These are phyloP conservation scores for Tretioscincus oriximinensis DNA, from an alignment of 2,113 vertebrate species.

Conservation along the genomic window DNA sequence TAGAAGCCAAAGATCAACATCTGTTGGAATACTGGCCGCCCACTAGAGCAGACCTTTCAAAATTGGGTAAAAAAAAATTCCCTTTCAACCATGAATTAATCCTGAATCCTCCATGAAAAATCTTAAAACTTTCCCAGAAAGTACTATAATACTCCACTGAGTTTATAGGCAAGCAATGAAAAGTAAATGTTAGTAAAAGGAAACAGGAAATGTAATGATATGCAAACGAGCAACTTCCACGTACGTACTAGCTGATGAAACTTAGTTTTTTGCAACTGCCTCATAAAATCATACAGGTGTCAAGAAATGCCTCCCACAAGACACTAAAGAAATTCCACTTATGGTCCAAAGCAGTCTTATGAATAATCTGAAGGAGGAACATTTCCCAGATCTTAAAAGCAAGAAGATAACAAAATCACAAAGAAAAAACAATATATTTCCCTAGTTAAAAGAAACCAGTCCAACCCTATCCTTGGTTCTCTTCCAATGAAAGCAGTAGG, in stretches of 20 bases:
- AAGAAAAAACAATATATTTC: not conserved
- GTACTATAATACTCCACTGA: too few relatives aligned
- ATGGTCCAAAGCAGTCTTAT: not conserved
- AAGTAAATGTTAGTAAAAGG: not conserved
- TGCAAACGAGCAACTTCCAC: not conserved
- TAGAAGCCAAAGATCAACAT: too few relatives aligned
- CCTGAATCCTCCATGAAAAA: too few relatives aligned
- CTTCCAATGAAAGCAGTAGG: constrained; percentile 15
- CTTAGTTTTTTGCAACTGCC: not conserved
- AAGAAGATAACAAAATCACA: constrained; percentile 9
- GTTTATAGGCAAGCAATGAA: not conserved
- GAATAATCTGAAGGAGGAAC: not conserved
- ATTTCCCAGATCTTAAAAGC: not conserved
- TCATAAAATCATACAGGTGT: not conserved
- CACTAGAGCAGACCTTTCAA: too few relatives aligned
- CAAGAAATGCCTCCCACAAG: not conserved
- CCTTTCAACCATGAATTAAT: too few relatives aligned
- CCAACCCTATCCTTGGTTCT: constrained; percentile 23
- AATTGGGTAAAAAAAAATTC: too few relatives aligned
- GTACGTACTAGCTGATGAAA: not conserved
- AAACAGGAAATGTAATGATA: not conserved
- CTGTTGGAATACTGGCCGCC: too few relatives aligned
- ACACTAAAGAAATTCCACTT: not conserved
- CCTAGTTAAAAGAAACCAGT: not conserved
- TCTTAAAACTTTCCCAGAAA: too few relatives aligned